Evolutionary conservation across 2,113 vertebrate species (phyloP).

Genomic region (Bufo bufo): DNA sequence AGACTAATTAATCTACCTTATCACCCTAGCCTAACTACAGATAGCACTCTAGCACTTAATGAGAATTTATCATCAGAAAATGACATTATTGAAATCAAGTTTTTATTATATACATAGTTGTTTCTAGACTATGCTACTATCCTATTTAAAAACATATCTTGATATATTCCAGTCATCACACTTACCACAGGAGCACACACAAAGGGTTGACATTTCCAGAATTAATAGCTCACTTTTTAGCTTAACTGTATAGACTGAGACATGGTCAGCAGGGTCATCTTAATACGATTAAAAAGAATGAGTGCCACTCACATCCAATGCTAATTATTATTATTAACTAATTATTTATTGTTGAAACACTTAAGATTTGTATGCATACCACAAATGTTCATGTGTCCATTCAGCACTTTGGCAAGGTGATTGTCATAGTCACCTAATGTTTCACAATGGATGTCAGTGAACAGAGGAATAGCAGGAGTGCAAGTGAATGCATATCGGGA

Average conservation of each 20-base stretch:
- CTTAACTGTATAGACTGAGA: neutral
- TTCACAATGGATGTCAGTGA: too few relatives aligned
- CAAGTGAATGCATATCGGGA: too few relatives aligned
- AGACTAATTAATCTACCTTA: constrained; percentile 48
- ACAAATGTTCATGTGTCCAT: too few relatives aligned
- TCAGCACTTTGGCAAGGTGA: too few relatives aligned
- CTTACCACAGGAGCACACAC: neutral
- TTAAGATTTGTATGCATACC: neutral
- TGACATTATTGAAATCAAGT: neutral
- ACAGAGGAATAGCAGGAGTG: too few relatives aligned
- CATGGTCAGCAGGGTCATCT: neutral
- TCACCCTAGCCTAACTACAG: neutral
- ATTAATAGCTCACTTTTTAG: neutral
- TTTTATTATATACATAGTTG: neutral
- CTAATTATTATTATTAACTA: too few relatives aligned
- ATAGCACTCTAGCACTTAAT: neutral
- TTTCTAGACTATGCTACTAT: neutral
- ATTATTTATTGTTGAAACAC: neutral
- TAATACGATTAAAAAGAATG: neutral
- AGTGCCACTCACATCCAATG: neutral
- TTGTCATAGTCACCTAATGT: too few relatives aligned
- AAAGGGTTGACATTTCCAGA: neutral
- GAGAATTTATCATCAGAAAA: neutral
- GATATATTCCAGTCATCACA: neutral
- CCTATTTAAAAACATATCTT: neutral